These are phyloP conservation scores for Tetheella fluctuosa DNA, from an alignment of 2,888 invertebrate genomes.

Conservation along the genomic window DNA sequence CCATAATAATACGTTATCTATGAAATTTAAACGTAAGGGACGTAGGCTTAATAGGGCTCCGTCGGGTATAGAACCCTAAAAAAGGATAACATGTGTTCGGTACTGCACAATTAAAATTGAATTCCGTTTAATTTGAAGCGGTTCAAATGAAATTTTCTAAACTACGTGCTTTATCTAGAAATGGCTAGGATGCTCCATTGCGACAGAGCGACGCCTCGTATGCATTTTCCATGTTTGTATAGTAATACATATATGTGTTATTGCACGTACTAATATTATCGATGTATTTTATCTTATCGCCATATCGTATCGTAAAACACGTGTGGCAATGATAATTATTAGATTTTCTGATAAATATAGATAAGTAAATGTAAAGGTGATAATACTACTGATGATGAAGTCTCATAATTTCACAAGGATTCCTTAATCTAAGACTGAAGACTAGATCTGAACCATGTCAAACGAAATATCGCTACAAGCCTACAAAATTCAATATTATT, in stretches of 20 bases:
- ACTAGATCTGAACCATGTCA: too few species aligned
- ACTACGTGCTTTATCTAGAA: constrained; percentile 72
- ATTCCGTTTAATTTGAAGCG: constrained; percentile 67
- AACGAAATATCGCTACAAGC: too few species aligned
- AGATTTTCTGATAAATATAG: constrained; percentile 4
- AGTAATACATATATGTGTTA: constrained; percentile 27
- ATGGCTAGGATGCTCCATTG: constrained; percentile 55
- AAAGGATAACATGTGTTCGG: constrained; percentile 28
- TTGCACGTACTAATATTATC: constrained; percentile 25
- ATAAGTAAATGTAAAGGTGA: background rate
- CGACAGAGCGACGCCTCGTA: constrained; percentile 45
- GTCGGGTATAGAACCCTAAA: too few species aligned
- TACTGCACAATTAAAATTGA: constrained; percentile 60
- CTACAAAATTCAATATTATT: too few species aligned
- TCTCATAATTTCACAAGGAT: background rate
- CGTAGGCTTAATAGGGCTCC: too few species aligned
- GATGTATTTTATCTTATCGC: constrained; percentile 34
- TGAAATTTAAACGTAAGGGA: too few species aligned
- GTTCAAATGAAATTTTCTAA: constrained; percentile 71
- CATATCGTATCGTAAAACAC: constrained; percentile 27
- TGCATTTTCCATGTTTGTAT: constrained; percentile 49
- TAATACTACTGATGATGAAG: background rate
- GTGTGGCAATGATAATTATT: background rate
- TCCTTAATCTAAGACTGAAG: background rate
- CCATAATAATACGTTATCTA: too few species aligned